Base-by-base conservation (phyloP, 2,113 vertebrate genomes). In the Dipodomys ordii region DNA sequence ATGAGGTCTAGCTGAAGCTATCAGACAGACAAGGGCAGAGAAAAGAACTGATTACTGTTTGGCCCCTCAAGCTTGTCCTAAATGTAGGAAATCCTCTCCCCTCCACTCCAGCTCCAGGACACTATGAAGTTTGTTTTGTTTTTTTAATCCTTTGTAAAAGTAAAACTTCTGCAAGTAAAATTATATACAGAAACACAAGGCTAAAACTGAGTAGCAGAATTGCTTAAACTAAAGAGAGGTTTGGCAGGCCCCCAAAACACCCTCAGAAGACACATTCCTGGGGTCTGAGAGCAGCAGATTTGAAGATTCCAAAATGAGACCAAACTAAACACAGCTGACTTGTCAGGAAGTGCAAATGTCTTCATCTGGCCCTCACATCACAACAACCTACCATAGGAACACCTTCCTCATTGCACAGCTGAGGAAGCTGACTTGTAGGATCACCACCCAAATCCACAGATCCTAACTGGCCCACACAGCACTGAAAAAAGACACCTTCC, bases 141-240 rank as follows among this genome's bases (percentile, higher is more conserved):
- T 23, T 49, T 30, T n/a, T 32, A 89, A 73, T 81, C 57, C n/a
- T 88, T 91, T 65, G 88, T 15, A 57, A 23, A 91, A 73, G 44
- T 22, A 94, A 92, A 92, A 53, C 4, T 68, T 60, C 35, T 78
- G n/a, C 69, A 94, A 92, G 87, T 74, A 53, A 69, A 94, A 81
- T 44, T 68, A 87, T 30, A 90, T 10, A 78, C 1, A 93, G 62
- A 90, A 23, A 95, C 44, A 35, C 44, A 35, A 60, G 19, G 44
- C 19, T 67, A 68, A 44, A 85, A 80, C 53, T 39, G 62, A 57
- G 27, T 0, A 86, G 32, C 73, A 88, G 30, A 87, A 67, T 2
- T 72, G 18, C 30, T 79, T 11, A 22, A 39, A 68, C 49, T 27
- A 7, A 10, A 83, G 27, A 64, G 6, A 68, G 89, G 6, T 3